Base-by-base conservation (phyloP, 2,797 vertebrate species). In the Tragelaphus oryx region DNA sequence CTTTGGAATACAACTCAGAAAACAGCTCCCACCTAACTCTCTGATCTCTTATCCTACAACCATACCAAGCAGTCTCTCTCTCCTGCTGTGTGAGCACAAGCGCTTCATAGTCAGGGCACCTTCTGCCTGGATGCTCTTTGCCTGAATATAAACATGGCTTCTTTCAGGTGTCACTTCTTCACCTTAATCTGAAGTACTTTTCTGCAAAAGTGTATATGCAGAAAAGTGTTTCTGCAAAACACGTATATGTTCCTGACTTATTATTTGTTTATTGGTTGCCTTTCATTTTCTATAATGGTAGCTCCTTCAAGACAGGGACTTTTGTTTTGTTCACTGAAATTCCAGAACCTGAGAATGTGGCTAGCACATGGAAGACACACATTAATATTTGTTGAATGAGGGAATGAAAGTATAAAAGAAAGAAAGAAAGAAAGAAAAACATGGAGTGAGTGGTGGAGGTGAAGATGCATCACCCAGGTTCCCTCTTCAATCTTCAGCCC, bases 61-160 rank as follows among this genome's bases (percentile, higher is more conserved):
- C 20, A 0, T 52, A n/a, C 20, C 20, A 4, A 1, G 0, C 6
- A 0, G 14, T 26, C 26, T 24, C 16, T n/a, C 14, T 24, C 12
- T n/a, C 18, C 17, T 18, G 16, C 52, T 60, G 1, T 1, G 0
- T 6, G 28, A 62, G 14, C 14, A 37, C 7, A 22, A 12, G 59
- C 0, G 3, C 8, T 52, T 81, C 30, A 37, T 9, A 18, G 8
- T n/a, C 22, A 14, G 5, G 74, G n/a, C 2, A 44, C 16, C 48
- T 30, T 41, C 41, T 4, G 0, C 24, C 9, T 68, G 5, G 2
- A 4, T 9, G 5, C 12, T 65, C 17, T 85, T 81, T 78, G 37
- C 52, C 54, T 2, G 10, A 6, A 41, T n/a, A 16, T 16, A 82
- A 50, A 65, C 0, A 1, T 44, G 28, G 20, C 13, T 86, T 81